phyloP scores from a whole-genome alignment of 2,888 invertebrate species.

The Diogma glabrata region DNA sequence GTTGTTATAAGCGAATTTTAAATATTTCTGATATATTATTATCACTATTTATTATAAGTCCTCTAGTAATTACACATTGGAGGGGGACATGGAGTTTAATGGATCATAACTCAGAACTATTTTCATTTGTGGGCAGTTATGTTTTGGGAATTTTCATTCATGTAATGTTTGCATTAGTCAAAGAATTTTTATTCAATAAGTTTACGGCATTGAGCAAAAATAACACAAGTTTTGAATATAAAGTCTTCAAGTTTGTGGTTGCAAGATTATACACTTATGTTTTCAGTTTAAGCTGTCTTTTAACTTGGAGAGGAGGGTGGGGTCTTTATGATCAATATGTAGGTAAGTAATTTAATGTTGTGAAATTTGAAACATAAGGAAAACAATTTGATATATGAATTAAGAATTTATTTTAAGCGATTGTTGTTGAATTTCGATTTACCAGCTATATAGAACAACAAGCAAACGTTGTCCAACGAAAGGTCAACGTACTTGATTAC shows the following conservation, averaged over 20 bases:
- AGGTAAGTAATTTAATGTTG: too few species aligned
- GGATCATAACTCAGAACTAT: constrained; percentile 37
- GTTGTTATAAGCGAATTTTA: constrained; percentile 18
- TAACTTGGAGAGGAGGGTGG: too few species aligned
- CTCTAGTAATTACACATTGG: constrained; percentile 43
- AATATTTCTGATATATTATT: constrained; percentile 18
- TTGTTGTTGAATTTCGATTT: too few species aligned
- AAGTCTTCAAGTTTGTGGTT: constrained; percentile 13
- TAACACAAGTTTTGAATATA: constrained; percentile 12
- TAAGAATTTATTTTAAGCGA: too few species aligned
- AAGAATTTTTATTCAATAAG: constrained; percentile 33
- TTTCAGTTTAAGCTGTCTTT: too few species aligned
- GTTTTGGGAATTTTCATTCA: constrained; percentile 43
- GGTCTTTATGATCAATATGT: too few species aligned
- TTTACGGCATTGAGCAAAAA: constrained; percentile 18
- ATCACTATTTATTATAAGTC: constrained; percentile 23
- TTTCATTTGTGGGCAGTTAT: constrained; percentile 37
- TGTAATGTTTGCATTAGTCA: constrained; percentile 43
- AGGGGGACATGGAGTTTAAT: constrained; percentile 43
- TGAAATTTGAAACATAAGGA: too few species aligned
- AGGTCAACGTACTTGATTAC: too few species aligned
- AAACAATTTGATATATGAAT: too few species aligned
- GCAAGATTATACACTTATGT: constrained; percentile 35
- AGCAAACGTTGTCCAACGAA: too few species aligned
- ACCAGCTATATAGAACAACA: too few species aligned